Percentiles rank a stretch among this genome's conserved stretches.
These are phyloP conservation scores for Alces alces DNA, from an alignment of 2,113 vertebrate genomes.

Conservation along the genomic window DNA sequence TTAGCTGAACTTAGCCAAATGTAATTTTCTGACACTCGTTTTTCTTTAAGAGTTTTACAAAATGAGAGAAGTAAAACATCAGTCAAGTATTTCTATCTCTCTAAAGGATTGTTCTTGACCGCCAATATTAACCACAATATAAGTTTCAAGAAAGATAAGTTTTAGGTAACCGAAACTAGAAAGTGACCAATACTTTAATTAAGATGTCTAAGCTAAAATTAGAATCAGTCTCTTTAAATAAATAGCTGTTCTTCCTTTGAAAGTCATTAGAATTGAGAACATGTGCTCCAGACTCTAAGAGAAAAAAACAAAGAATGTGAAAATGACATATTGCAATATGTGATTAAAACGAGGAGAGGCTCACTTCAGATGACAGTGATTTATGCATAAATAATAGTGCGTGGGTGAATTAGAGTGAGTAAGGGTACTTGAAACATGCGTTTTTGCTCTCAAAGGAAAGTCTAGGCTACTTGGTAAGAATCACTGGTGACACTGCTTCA, in stretches of 20 bases:
- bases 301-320: neutral
- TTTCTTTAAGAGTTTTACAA: conserved; percentile 23
- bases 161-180: neutral
- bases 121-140: neutral
- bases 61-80: neutral
- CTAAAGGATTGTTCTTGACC: neutral
- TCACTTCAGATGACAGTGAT: neutral
- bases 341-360: neutral
- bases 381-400: neutral
- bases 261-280: neutral
- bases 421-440: neutral
- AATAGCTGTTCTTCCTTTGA: neutral
- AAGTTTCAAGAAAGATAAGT: neutral
- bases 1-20: neutral
- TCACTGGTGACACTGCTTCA: neutral
- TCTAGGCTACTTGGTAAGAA: neutral
- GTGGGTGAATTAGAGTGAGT: neutral
- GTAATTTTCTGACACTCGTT: neutral
- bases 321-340: neutral
- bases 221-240: neutral
- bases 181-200: neutral
- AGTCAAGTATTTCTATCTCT: neutral
- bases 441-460: conserved; percentile 22
- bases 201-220: neutral
- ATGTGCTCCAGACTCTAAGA: neutral